These are phyloP conservation scores for Sweltsa coloradensis DNA, from an alignment of 1,140 invertebrate species.

Conservation along the genomic window DNA sequence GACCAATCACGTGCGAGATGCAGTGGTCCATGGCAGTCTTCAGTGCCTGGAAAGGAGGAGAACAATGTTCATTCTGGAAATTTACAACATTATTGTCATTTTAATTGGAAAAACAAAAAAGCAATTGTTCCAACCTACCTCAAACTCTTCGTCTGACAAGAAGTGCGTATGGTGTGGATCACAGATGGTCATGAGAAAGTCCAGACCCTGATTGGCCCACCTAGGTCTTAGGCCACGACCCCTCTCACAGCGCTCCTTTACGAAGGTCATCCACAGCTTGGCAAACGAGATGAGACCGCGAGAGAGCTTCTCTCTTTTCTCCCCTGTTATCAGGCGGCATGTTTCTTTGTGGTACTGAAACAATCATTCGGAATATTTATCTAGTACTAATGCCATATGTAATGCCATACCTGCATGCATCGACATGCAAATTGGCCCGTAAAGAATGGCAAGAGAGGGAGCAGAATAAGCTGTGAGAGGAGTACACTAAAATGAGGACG, in stretches of 20 bases:
- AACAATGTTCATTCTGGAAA: background rate
- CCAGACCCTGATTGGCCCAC: conserved; percentile 75
- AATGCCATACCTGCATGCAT: too few relatives aligned
- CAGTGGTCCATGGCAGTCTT: conserved; percentile 59
- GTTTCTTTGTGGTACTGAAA: conserved; percentile 70
- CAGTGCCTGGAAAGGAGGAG: conserved; percentile 34
- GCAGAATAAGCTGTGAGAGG: too few relatives aligned
- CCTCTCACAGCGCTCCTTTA: conserved; percentile 63
- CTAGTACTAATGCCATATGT: too few relatives aligned
- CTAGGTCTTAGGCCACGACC: conserved; percentile 69
- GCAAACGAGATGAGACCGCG: conserved; percentile 59
- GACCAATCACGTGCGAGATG: conserved; percentile 68
- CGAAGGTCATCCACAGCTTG: conserved; percentile 78
- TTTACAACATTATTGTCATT: background rate
- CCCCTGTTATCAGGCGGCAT: conserved; percentile 42
- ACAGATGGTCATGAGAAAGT: conserved; percentile 70
- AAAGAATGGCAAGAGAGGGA: too few relatives aligned
- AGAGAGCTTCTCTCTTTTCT: conserved; percentile 29
- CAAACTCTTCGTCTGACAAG: conserved; percentile 63
- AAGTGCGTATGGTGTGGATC: conserved; percentile 66
- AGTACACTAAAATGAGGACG: too few relatives aligned
- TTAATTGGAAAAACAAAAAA: conserved; percentile 1
- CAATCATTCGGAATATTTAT: conserved; percentile 11
- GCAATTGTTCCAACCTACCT: conserved; percentile 29
- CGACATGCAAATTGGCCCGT: too few relatives aligned